A percentile compares a stretch with the other conserved stretches of the same genome.
phyloP scores from a whole-genome alignment of 2,113 vertebrate species.

The Antigone vipio region DNA sequence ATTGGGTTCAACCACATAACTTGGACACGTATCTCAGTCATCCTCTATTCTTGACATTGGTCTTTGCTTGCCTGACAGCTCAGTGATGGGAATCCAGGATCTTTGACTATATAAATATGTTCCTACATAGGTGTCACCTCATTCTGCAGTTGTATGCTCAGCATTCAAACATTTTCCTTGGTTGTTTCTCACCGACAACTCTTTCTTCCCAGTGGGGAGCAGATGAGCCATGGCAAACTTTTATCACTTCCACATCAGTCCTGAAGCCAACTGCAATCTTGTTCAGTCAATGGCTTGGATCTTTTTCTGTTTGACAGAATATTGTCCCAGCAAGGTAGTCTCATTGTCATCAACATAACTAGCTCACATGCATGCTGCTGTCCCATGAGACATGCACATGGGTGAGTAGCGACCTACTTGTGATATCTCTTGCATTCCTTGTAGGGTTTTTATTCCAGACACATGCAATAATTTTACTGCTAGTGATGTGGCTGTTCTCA shows the following conservation, averaged over 20 bases:
- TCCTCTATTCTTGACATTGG: slow-evolving; percentile 9
- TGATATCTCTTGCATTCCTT: no score
- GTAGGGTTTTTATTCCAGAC: not conserved
- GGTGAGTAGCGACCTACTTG: not conserved
- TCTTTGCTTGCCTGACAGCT: slow-evolving; percentile 30
- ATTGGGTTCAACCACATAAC: not conserved
- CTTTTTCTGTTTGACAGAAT: not conserved
- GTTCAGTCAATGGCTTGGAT: not conserved
- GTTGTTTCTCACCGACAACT: not conserved
- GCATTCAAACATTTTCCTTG: not conserved
- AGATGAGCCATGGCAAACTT: not conserved
- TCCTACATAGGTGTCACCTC: slow-evolving; percentile 13
- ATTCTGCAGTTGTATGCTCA: not conserved
- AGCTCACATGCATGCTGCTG: not conserved
- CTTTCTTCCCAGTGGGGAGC: not conserved
- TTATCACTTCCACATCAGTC: not conserved
- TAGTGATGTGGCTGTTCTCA: not conserved
- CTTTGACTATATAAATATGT: not conserved
- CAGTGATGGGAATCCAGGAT: slow-evolving; percentile 11
- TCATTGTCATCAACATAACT: not conserved
- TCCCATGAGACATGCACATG: not conserved
- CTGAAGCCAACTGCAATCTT: not conserved
- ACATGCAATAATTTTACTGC: not conserved
- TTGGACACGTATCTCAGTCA: slow-evolving; percentile 32
- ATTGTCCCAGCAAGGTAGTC: not conserved